Conservation (phyloP, 92 coral and sea anemone species). For the Umimayanthus chanpuru region DNA sequence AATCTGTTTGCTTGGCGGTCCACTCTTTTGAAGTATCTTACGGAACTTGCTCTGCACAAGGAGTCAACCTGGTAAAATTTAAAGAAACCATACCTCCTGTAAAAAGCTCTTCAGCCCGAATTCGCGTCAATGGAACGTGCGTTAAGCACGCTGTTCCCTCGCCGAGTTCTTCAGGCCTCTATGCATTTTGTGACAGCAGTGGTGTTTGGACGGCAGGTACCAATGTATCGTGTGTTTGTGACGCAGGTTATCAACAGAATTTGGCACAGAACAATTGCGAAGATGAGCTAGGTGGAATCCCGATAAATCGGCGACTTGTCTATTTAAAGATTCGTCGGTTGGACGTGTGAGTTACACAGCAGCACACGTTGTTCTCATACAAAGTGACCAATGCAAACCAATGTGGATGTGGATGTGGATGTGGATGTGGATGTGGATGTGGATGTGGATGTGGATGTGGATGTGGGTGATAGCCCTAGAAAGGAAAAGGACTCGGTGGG, state of each 20-base stretch:
- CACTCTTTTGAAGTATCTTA: slow-evolving; percentile 5
- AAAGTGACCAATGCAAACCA: too few relatives aligned
- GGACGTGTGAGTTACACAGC: too few relatives aligned
- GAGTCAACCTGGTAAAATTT: background rate
- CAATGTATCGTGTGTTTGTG: background rate
- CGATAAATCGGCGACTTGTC: too few relatives aligned
- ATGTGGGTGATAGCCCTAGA: too few relatives aligned
- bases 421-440: too few relatives aligned
- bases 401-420: too few relatives aligned
- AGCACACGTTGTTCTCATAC: too few relatives aligned
- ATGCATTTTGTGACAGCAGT: slow-evolving; percentile 4
- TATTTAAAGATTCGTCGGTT: too few relatives aligned
- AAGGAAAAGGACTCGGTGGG: too few relatives aligned
- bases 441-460: too few relatives aligned
- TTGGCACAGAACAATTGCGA: background rate
- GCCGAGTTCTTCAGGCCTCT: background rate
- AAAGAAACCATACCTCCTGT: background rate
- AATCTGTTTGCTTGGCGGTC: background rate
- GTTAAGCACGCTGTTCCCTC: background rate
- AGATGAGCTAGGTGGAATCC: background rate
- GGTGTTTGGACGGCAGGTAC: background rate
- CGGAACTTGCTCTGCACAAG: background rate
- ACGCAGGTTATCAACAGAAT: background rate
- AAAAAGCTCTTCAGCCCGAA: background rate
- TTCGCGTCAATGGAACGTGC: background rate